A percentile compares a stretch with the other conserved stretches of the same genome.
Conservation (phyloP, 1,140 invertebrate species). For the Pogonognathellus flavescens region DNA sequence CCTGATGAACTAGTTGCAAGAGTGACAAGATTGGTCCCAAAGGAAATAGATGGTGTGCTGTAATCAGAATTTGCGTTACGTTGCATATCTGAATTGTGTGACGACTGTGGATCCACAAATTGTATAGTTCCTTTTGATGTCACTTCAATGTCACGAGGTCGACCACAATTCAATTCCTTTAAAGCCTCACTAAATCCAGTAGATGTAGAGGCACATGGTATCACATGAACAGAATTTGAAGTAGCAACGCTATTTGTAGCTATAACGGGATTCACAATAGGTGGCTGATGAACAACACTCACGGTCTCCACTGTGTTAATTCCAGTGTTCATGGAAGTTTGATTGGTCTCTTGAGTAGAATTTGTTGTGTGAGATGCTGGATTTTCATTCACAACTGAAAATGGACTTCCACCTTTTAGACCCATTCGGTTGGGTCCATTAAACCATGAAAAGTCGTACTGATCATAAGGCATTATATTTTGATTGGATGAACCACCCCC, state of each 20-base stretch:
- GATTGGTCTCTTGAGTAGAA: constrained; percentile 3
- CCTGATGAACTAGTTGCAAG: constrained; percentile 16
- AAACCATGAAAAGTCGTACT: constrained; percentile 71
- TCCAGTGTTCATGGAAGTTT: constrained; percentile 68
- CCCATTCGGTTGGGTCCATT: constrained; percentile 77
- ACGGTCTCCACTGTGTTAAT: constrained; percentile 3
- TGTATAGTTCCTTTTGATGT: constrained; percentile 24
- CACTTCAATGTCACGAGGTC: constrained; percentile 30
- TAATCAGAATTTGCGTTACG: constrained; percentile 4
- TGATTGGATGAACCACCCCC: constrained; percentile 73
- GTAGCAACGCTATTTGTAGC: neutral
- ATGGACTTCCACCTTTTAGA: constrained; percentile 80
- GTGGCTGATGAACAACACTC: constrained; percentile 22
- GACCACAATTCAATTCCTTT: constrained; percentile 10
- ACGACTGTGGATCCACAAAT: constrained; percentile 13
- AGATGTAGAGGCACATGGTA: constrained; percentile 24
- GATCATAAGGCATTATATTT: constrained; percentile 70
- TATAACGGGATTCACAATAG: neutral
- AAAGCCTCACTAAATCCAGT: constrained; percentile 20
- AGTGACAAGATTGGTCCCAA: constrained; percentile 34
- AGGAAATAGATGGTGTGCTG: constrained; percentile 36
- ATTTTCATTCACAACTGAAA: constrained; percentile 68
- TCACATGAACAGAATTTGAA: constrained; percentile 28
- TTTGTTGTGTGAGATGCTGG: constrained; percentile 27
- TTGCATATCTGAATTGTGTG: neutral